Percentiles rank a stretch among this genome's conserved stretches.
Evolutionary conservation across 2,888 invertebrate genomes (phyloP).

Genomic region (Epinotia nisella): DNA sequence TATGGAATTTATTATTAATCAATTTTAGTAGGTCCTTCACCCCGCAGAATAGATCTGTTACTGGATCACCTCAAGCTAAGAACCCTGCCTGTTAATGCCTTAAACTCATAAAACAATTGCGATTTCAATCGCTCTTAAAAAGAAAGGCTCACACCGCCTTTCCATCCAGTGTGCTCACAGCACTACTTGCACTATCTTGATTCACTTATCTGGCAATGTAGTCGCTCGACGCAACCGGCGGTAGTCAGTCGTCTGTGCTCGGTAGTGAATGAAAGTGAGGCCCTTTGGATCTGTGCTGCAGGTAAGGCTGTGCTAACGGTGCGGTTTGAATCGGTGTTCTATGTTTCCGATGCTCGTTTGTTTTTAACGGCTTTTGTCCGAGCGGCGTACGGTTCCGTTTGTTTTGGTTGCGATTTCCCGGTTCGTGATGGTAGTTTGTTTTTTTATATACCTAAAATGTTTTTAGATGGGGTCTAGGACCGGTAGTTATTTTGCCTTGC

Average conservation of each 20-base stretch:
- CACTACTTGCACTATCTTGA: slow-evolving; percentile 74
- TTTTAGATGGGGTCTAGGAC: background rate
- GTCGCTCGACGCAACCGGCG: slow-evolving; percentile 66
- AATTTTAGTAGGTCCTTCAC: no score
- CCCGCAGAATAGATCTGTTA: no score
- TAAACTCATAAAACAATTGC: background rate
- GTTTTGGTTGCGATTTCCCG: slow-evolving; percentile 11
- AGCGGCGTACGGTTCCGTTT: slow-evolving; percentile 3
- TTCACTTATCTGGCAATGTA: slow-evolving; percentile 75
- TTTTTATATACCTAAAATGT: background rate
- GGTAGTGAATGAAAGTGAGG: slow-evolving; percentile 39
- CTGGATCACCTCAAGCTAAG: no score
- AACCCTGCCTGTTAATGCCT: background rate
- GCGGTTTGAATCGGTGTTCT: slow-evolving; percentile 22
- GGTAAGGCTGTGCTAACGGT: slow-evolving; percentile 40
- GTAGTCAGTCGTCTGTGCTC: slow-evolving; percentile 62
- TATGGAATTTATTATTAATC: no score
- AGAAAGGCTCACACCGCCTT: background rate
- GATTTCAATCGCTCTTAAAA: background rate
- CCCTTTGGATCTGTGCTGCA: slow-evolving; percentile 35
- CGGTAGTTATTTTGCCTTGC: background rate
- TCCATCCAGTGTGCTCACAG: slow-evolving; percentile 52
- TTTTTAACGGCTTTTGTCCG: slow-evolving; percentile 27
- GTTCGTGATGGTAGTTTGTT: background rate
- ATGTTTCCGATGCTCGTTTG: slow-evolving; percentile 22